phyloP scores from a whole-genome alignment of 2,113 vertebrate genomes.

The Mungos mungo region DNA sequence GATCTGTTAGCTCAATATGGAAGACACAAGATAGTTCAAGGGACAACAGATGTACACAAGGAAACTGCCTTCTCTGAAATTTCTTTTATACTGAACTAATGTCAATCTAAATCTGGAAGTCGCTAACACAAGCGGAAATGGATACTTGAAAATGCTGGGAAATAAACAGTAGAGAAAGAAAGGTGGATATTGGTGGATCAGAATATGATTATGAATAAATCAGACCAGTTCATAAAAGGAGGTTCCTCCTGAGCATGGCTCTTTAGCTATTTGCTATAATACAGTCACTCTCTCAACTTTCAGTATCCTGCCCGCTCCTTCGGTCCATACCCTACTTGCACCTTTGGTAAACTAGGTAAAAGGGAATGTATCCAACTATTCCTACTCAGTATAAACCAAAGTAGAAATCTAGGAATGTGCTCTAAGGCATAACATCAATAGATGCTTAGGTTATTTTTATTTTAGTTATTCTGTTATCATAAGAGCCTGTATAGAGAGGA shows the following conservation, averaged over 20 bases:
- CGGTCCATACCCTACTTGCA: not conserved
- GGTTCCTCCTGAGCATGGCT: not conserved
- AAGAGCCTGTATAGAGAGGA: not conserved
- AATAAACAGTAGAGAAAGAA: slow-evolving; percentile 32
- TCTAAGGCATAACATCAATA: not conserved
- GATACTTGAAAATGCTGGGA: not conserved
- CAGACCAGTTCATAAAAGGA: not conserved
- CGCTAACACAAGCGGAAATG: not conserved
- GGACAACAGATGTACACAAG: not conserved
- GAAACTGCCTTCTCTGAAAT: not conserved
- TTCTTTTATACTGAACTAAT: not conserved
- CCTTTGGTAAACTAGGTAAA: not conserved
- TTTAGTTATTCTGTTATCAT: not conserved
- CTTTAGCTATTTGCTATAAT: not conserved
- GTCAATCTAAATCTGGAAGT: not conserved
- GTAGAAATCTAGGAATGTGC: not conserved
- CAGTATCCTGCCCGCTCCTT: not conserved
- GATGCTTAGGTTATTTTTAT: not conserved
- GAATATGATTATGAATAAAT: slow-evolving; percentile 12
- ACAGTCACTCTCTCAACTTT: not conserved
- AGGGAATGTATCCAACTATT: not conserved
- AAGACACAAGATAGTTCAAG: not conserved
- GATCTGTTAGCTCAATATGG: not conserved
- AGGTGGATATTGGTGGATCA: not conserved
- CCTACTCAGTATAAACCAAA: not conserved